A percentile compares a stretch with the other conserved stretches of the same genome.
Evolutionary conservation across 2,113 vertebrate species (phyloP).

Genomic region (Peromyscus leucopus): DNA sequence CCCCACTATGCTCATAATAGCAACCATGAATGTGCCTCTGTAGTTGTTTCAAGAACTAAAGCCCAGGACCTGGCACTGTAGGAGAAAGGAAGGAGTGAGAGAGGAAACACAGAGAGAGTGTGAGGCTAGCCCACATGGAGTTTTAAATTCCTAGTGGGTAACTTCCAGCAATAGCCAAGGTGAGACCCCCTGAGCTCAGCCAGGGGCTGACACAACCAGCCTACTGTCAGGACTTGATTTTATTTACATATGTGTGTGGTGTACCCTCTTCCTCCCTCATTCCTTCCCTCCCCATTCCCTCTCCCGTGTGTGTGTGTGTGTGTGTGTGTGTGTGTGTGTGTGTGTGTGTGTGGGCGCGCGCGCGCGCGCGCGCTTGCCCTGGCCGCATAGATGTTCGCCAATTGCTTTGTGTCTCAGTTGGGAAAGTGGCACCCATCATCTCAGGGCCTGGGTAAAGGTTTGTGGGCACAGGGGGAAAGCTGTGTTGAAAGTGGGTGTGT

Average conservation of each 20-base stretch:
- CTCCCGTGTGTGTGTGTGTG: background rate
- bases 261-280: background rate
- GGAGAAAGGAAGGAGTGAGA: background rate
- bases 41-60: background rate
- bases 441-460: fast-evolving
- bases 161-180: background rate
- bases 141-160: background rate
- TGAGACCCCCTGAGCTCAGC: background rate
- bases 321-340: background rate
- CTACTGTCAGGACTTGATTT: background rate
- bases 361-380: too few species aligned
- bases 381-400: fast-evolving
- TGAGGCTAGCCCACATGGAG: background rate
- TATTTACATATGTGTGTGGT: background rate
- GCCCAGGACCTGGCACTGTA: background rate
- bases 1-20: background rate
- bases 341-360: background rate
- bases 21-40: background rate
- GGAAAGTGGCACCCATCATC: fast-evolving
- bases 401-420: background rate
- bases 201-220: background rate
- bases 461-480: fast-evolving
- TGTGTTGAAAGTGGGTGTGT: background rate
- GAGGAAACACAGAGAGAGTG: background rate
- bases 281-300: too few species aligned